Base-by-base conservation (phyloP, 2,113 vertebrate species). In the Paedocypris sp. region DNA sequence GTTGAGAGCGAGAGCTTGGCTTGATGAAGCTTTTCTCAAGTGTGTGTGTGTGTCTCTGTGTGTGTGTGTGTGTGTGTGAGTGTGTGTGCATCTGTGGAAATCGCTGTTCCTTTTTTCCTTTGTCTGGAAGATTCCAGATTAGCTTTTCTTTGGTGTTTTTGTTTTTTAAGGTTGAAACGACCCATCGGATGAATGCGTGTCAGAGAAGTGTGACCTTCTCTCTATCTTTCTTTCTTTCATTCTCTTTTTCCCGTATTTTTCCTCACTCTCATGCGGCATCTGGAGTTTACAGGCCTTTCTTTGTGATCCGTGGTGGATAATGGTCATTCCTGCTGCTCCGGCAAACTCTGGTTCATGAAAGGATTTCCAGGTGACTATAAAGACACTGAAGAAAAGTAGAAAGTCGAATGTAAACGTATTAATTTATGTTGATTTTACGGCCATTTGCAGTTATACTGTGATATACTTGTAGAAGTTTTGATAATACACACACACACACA, bases 261-360 rank as follows among this genome's bases (percentile, higher is more conserved):
- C 20, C 48, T 59, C 50, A 49, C 62, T 77, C 82, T 84, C 82
- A 85, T 83, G 36, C 45, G 70, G 80, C 72, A 80, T 87, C 86
- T 81, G 75, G 86, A 82, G 86, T 87, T 85, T 86, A 81, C 81
- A 80, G 82, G 84, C 83, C 85, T 26, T 82, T 78, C 76, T 81
- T 82, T 75, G 79, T 85, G 87, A 92, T 86, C 88, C 88, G 20
- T 88, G 83, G 79, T 83, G 13, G 73, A 82, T 91, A 90, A 92
- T 90, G 85, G 85, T 83, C 82, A 78, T 88, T 87, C 90, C 89
- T 84, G 88, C 87, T 87, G 90, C 82, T 88, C 69, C 59, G 50
- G 62, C 32, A 48, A 33, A 53, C 62, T 20, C 16, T 15, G 60
- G 77, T 77, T 75, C 73, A 76, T 78, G 75, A 77, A 80, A 83